Conservation (phyloP, 2,113 vertebrate genomes). For the Isurus oxyrinchus region DNA sequence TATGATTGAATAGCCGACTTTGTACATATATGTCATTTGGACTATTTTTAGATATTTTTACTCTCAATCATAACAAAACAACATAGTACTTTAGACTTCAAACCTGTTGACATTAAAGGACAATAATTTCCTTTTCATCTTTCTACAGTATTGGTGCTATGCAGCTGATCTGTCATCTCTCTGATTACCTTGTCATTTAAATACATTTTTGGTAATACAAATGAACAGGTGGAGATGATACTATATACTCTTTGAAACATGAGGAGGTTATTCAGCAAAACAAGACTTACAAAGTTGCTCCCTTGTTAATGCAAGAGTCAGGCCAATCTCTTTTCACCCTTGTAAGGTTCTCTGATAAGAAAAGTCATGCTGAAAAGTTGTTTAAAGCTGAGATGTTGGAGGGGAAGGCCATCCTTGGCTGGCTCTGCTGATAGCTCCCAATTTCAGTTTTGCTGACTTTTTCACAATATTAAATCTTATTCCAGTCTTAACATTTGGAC, state of each 20-base stretch:
- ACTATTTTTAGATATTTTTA: conserved; percentile 5
- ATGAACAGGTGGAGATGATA: not conserved
- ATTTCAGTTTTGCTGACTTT: not conserved
- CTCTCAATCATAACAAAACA: not conserved
- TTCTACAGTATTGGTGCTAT: not conserved
- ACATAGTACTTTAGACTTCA: not conserved
- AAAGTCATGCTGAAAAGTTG: not conserved
- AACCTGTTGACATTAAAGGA: not conserved
- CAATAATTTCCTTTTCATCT: not conserved
- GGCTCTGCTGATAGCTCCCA: not conserved
- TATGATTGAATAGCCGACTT: not conserved
- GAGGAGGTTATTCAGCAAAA: not conserved
- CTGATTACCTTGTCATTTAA: not conserved
- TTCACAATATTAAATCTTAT: not conserved
- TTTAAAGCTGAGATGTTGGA: not conserved
- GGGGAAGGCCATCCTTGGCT: not conserved
- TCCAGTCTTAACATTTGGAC: not conserved
- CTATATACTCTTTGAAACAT: not conserved
- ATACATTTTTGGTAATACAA: not conserved
- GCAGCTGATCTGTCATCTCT: not conserved
- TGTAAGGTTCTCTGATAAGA: not conserved
- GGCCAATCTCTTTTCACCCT: not conserved
- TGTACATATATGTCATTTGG: not conserved
- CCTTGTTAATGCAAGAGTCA: not conserved
- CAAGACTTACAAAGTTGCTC: not conserved